Conservation (phyloP, 1,140 invertebrate species). For the Zophobas morio region DNA sequence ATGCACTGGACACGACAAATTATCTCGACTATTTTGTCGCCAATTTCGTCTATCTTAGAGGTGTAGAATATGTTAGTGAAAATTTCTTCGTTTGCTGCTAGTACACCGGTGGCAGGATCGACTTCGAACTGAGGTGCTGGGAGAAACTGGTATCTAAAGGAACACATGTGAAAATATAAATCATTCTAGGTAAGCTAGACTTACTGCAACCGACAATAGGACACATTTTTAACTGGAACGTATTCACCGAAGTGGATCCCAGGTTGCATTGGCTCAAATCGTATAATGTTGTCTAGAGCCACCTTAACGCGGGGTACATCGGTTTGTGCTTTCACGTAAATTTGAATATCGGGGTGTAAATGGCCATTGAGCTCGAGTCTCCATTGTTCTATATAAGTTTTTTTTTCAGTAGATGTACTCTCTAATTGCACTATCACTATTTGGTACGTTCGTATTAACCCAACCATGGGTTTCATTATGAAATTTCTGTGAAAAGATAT, state of each 20-base stretch:
- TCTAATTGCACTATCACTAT: conserved; percentile 55
- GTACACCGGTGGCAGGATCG: conserved; percentile 33
- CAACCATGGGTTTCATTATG: conserved; percentile 57
- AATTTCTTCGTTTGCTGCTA: conserved; percentile 51
- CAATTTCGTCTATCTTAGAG: conserved; percentile 37
- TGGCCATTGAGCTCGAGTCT: conserved; percentile 55
- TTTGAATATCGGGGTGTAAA: conserved; percentile 26
- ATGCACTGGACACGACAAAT: conserved; percentile 51
- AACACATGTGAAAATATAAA: background rate
- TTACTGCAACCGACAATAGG: conserved; percentile 53
- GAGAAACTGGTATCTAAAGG: conserved; percentile 34
- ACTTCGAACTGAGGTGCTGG: conserved; percentile 36
- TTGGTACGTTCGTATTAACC: conserved; percentile 50
- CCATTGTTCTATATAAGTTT: conserved; percentile 56
- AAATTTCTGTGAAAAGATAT: conserved; percentile 50
- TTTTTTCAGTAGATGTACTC: conserved; percentile 13
- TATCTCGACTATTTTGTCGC: conserved; percentile 20
- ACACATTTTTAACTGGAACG: conserved; percentile 52
- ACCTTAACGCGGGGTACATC: conserved; percentile 54
- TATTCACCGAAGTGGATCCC: conserved; percentile 45
- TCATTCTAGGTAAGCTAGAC: background rate
- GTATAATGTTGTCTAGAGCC: conserved; percentile 53
- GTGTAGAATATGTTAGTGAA: conserved; percentile 46
- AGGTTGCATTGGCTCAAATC: conserved; percentile 53
- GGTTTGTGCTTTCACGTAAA: conserved; percentile 53